Base-by-base conservation (phyloP, 2,113 vertebrate genomes). In the Scophthalmus maximus region DNA sequence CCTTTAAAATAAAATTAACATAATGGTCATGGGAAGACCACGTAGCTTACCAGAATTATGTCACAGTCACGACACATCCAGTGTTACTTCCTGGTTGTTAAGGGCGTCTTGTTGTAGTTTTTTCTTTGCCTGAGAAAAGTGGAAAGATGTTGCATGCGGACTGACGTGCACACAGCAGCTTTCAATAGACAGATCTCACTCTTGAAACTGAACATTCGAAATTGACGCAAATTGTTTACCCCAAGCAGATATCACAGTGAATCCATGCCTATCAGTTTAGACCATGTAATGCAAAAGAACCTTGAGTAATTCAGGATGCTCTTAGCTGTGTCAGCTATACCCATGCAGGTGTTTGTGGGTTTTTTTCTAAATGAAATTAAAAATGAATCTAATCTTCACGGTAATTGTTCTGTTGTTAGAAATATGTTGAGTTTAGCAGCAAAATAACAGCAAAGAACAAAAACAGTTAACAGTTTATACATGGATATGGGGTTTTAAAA, bases 1-100 rank as follows among this genome's bases (percentile, higher is more conserved):
- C 51, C 46, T 32, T 77, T 46, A 18, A 60, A 62, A 78, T 46
- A 51, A 59, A 88, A 90, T 90, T 68, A 85, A 62, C 77, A 87
- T 85, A 89, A 87, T 90, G 68, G 68, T 40, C 47, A 55, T 68
- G 63, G 36, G 56, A 68, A 62, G 75, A 55, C 73, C 50, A 59
- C 50, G 32, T n/a, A 50, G 56, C 59, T 69, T 71, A 46, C 68
- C 42, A 79, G 74, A 70, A 52, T 67, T 51, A 25, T 83, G 68
- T 78, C 76, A 64, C 44, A 75, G 44, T 84, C 60, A 55, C n/a
- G 64, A 50, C 51, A 47, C 63, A 64, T 75, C 68, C 26, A 8
- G 30, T 65, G 17, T 58, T 38, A 83, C 18, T 74, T 59, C 69
- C 56, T 66, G 50, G 38, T 15, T 72, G 59, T 68, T 49, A 44